Evolutionary conservation across 2,888 invertebrate genomes (phyloP), one percentile per base, ranked within the genome.

Genomic region (Notodonta ziczac): DNA sequence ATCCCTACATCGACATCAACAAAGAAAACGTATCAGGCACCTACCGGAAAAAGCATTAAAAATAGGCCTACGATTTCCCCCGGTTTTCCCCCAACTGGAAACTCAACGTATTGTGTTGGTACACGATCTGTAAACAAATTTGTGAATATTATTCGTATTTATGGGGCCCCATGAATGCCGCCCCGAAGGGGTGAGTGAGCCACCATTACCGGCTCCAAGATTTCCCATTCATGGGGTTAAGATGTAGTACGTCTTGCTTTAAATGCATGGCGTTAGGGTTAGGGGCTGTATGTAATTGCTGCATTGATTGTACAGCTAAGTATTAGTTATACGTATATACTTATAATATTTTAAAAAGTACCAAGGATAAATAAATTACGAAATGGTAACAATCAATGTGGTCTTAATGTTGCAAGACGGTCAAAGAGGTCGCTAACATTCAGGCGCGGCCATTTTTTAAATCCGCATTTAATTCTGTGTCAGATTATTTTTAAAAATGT

Each of bases 71-170:
- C 39, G 12, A 39, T 32, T 54, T 67, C 65, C 66, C 69, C 70
- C 63, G 57, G 63, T 65, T 73, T 70, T 64, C 73, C 77, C 78
- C 76, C 70, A 67, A 76, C 76, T 75, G 76, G 74, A 81, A 78
- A 72, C 73, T 73, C 69, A 72, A 69, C 62, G 62, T 50, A 67
- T 69, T 72, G 67, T 74, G 60, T 65, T 79, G 76, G 56, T 78
- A 77, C 80, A 66, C 84, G 88, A 88, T 90, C 90, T 83, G 91
- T 91, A 91, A 93, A 91, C 91, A 93, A 91, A 93, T 92, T 93
- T 91, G 89, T 83, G 89, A 89, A 89, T 87, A 91, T 91, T 92
- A 91, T 91, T 90, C 86, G 80, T 75, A 82, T 81, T 83, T 76
- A 74, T 74, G 72, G 80, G 80, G 77, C 63, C 76, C 82, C 83